Conservation (phyloP, 2,888 invertebrate species). For the Platycheirus albimanus region DNA sequence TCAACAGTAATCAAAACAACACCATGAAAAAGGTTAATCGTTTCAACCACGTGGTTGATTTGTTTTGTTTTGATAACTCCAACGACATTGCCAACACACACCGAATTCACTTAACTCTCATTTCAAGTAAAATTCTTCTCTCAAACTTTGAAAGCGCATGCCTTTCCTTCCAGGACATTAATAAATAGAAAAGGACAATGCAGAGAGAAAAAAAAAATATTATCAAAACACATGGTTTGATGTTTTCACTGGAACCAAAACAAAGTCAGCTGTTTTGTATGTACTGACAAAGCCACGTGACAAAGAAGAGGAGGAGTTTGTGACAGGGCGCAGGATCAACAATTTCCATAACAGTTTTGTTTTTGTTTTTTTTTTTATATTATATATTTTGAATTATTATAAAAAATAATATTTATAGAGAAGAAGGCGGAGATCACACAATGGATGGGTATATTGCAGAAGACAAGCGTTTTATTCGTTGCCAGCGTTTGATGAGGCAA, state of each 20-base stretch:
- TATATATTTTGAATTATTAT: slow-evolving; percentile 65
- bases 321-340: slow-evolving; percentile 44
- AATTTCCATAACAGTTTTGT: slow-evolving; percentile 31
- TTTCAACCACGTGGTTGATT: slow-evolving; percentile 60
- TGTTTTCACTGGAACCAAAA: slow-evolving; percentile 71
- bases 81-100: slow-evolving; percentile 56
- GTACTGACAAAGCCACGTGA: slow-evolving; percentile 59
- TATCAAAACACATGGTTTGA: slow-evolving; percentile 60
- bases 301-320: slow-evolving; percentile 69
- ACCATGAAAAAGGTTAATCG: slow-evolving; percentile 25
- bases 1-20: slow-evolving; percentile 40
- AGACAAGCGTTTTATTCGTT: slow-evolving; percentile 68
- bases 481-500: slow-evolving; percentile 22
- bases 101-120: slow-evolving; percentile 1
- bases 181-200: background rate
- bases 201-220: background rate
- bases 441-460: slow-evolving; percentile 40
- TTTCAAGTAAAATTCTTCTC: slow-evolving; percentile 4
- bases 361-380: slow-evolving; percentile 26
- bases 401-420: slow-evolving; percentile 67
- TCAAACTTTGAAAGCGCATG: slow-evolving; percentile 52
- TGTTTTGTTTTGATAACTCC: slow-evolving; percentile 51
- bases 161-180: slow-evolving; percentile 67
- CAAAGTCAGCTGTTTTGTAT: slow-evolving; percentile 72
- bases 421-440: slow-evolving; percentile 63